Percentiles rank a stretch among this genome's conserved stretches.
phyloP scores from a whole-genome alignment of 1,140 invertebrate genomes.

The Harpegnathos saltator region DNA sequence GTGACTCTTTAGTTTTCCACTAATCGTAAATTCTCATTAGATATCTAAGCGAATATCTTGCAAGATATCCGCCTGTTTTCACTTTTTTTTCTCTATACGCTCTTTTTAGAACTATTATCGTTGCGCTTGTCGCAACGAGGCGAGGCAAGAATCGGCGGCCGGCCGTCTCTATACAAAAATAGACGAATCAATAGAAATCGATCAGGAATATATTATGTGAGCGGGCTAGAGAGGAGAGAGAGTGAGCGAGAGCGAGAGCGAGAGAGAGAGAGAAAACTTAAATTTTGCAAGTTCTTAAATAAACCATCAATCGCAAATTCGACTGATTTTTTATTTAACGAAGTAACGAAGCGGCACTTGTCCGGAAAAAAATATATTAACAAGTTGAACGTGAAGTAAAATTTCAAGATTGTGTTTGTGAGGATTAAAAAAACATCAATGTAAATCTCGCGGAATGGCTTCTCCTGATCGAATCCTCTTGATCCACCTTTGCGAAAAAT shows the following conservation, averaged over 20 bases:
- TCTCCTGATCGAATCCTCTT: conserved; percentile 25
- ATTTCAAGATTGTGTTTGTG: too few relatives aligned
- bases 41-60: too few relatives aligned
- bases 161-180: conserved; percentile 16
- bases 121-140: not conserved
- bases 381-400: not conserved
- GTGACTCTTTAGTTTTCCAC: conserved; percentile 11
- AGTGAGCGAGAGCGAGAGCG: too few relatives aligned
- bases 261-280: too few relatives aligned
- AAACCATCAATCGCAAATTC: not conserved
- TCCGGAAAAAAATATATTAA: not conserved
- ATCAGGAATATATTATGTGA: conserved; percentile 2
- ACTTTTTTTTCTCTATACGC: not conserved
- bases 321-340: not conserved
- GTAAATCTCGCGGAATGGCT: not conserved
- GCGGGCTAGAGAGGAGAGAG: too few relatives aligned
- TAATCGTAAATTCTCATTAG: conserved; percentile 32
- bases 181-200: conserved; percentile 22
- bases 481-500: conserved; percentile 43
- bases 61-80: too few relatives aligned
- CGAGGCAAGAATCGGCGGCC: not conserved
- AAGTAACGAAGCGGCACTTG: not conserved
- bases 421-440: not conserved
- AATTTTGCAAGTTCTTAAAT: not conserved
- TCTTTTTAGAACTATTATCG: not conserved